Evolutionary conservation across 2,797 vertebrate genomes (phyloP), one percentile per base, ranked within the genome.

Genomic region (Rhinella marina): DNA sequence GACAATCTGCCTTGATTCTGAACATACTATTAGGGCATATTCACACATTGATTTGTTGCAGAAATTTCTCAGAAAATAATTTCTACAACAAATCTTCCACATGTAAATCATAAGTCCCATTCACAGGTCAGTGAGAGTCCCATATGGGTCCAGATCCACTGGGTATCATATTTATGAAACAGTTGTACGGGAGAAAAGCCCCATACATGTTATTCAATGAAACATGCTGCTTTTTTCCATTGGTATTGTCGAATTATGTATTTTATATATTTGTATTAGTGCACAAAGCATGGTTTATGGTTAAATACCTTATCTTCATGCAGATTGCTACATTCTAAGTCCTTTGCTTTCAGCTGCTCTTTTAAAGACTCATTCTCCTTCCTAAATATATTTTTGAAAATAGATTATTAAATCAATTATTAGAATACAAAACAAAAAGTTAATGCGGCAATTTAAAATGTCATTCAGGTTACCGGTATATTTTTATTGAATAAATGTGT

Each of bases 231-330:
- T 7, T 62, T 62, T 59, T 59, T 19, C 10, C 2, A 23, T 10
- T 4, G 1, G 66, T 11, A 11, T 16, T 17, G 8, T 25, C 16
- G 54, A 27, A 3, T 2, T 32, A 32, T 32, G 7, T 70, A 70
- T 70, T 29, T 70, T 14, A 12, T 17, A 32, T 32, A 64, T n/a
- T 8, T 64, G 8, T 61, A 8, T 32, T 70, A 16, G 27, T 29
- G 25, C 10, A 32, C 68, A 70, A 32, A 50, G 10, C 1, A 48
- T 21, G 21, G 70, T 13, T 75, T 1, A 23, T n/a, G 12, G 19
- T 48, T 16, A 88, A 95, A 88, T 96, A 98, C 97, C 82, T 93
- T 94, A 93, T 96, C 93, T 90, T 96, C 95, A 76, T 93, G 93
- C 91, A 94, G 93, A 90, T 95, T 95, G 92, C 95, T 92, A 61